phyloP scores from a whole-genome alignment of 2,888 invertebrate species.

The Amphipyra tragopoginis region DNA sequence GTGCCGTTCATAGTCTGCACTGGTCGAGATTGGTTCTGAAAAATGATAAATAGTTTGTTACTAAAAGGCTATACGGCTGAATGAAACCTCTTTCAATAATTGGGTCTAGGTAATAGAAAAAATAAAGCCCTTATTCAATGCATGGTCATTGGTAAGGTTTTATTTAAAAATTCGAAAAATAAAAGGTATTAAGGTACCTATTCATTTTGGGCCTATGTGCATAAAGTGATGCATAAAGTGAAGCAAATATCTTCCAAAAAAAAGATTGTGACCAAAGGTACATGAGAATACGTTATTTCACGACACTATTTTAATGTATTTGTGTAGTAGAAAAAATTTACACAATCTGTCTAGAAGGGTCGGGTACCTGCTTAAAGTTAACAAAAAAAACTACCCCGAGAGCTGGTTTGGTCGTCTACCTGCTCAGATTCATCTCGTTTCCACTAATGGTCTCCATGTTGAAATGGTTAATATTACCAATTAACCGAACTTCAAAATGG shows the following conservation, averaged over 20 bases:
- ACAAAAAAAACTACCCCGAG: slow-evolving; percentile 79
- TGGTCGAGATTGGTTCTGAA: slow-evolving; percentile 89
- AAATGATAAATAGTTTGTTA: slow-evolving; percentile 64
- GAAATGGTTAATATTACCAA: slow-evolving; percentile 85
- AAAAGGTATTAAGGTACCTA: slow-evolving; percentile 12
- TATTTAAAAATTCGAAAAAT: too few species aligned
- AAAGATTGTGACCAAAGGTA: slow-evolving; percentile 23
- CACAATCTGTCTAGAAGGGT: slow-evolving; percentile 75
- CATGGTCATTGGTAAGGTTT: too few species aligned
- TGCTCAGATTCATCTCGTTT: slow-evolving; percentile 80
- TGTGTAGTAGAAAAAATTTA: slow-evolving; percentile 46
- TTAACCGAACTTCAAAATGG: slow-evolving; percentile 81
- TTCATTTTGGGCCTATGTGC: too few species aligned
- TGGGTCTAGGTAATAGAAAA: too few species aligned
- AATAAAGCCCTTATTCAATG: too few species aligned
- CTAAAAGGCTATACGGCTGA: neutral
- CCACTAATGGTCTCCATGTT: slow-evolving; percentile 80
- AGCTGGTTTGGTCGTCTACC: slow-evolving; percentile 82
- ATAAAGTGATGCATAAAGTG: neutral
- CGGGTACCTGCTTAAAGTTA: slow-evolving; percentile 82
- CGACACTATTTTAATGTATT: slow-evolving; percentile 55
- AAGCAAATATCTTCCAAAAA: slow-evolving; percentile 5
- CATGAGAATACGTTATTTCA: slow-evolving; percentile 19
- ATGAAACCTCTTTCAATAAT: too few species aligned
- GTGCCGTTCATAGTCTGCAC: slow-evolving; percentile 84